Evolutionary conservation across 2,888 invertebrate species (phyloP).

Genomic region (Malthinus flaveolus): DNA sequence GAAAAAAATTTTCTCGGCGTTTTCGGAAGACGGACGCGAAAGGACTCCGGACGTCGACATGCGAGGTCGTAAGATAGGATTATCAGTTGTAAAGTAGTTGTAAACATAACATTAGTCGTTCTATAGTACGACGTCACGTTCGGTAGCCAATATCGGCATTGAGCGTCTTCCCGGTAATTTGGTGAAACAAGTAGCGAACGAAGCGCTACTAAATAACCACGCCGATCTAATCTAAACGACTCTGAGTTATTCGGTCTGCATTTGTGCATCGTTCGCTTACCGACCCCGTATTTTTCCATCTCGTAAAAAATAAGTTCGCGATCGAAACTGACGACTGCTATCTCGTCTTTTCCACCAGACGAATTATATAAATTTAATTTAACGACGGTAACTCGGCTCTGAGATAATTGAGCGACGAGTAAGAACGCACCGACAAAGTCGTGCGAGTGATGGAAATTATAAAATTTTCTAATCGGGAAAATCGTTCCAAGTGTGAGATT

Average conservation of each 20-base stretch:
- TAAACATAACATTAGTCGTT: conserved; percentile 41
- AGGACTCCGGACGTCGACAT: conserved; percentile 7
- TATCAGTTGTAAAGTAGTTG: conserved; percentile 43
- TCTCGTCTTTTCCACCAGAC: too few relatives aligned
- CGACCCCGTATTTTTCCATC: conserved; percentile 28
- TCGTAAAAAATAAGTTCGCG: conserved; percentile 16
- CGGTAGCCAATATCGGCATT: conserved; percentile 45
- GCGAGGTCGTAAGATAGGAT: conserved; percentile 18
- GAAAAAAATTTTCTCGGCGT: too few relatives aligned
- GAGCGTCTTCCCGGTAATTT: conserved; percentile 51
- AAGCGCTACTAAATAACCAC: conserved; percentile 44
- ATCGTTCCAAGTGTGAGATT: not conserved
- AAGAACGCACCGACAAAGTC: too few relatives aligned
- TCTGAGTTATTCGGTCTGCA: conserved; percentile 51
- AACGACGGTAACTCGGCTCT: too few relatives aligned
- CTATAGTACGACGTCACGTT: conserved; percentile 48
- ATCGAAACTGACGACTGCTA: conserved; percentile 12
- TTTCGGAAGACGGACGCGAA: too few relatives aligned
- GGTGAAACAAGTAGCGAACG: conserved; percentile 53
- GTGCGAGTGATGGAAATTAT: too few relatives aligned
- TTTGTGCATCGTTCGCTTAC: conserved; percentile 42
- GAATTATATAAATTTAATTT: too few relatives aligned
- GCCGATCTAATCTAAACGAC: conserved; percentile 52
- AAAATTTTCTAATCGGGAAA: too few relatives aligned
- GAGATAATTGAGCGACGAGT: too few relatives aligned